A percentile compares a stretch with the other conserved stretches of the same genome.
These are phyloP conservation scores for Drosophila virilis DNA, from an alignment of 1,140 invertebrate species.

Conservation along the genomic window DNA sequence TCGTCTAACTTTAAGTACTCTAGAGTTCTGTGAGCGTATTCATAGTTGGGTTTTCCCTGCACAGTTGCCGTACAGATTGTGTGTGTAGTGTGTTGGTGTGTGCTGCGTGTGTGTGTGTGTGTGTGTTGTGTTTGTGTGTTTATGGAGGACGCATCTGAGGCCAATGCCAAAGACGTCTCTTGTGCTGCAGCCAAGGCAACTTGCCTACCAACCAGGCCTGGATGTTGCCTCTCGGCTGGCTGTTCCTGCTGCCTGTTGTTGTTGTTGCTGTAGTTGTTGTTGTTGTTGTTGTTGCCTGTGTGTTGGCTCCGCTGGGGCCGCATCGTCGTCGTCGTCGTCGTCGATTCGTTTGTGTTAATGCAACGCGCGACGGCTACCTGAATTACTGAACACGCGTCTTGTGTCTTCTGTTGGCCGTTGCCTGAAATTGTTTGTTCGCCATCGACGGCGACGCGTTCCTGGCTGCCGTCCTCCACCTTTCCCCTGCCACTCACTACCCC, in stretches of 20 bases:
- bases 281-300: slow-evolving; percentile 18
- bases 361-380: slow-evolving; percentile 84
- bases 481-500: neutral
- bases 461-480: slow-evolving; percentile 1
- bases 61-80: slow-evolving; percentile 1
- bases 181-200: slow-evolving; percentile 26
- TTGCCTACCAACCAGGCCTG: slow-evolving; percentile 17
- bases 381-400: slow-evolving; percentile 85
- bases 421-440: slow-evolving; percentile 81
- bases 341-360: slow-evolving; percentile 82
- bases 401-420: slow-evolving; percentile 47
- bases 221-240: slow-evolving; percentile 27
- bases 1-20: neutral
- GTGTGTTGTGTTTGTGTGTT: slow-evolving; percentile 30
- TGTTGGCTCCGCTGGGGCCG: slow-evolving; percentile 42
- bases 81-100: slow-evolving; percentile 21
- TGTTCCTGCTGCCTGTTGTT: neutral
- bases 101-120: slow-evolving; percentile 25
- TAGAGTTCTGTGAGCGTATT: slow-evolving; percentile 35
- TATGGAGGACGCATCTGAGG: slow-evolving; percentile 57
- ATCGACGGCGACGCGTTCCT: slow-evolving; percentile 65
- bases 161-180: slow-evolving; percentile 45
- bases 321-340: slow-evolving; percentile 55
- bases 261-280: neutral
- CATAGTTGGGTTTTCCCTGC: slow-evolving; percentile 12